Percentiles rank a stretch among this genome's conserved stretches.
These are phyloP conservation scores for Calameuta pallipes DNA, from an alignment of 2,888 invertebrate genomes.

Conservation along the genomic window DNA sequence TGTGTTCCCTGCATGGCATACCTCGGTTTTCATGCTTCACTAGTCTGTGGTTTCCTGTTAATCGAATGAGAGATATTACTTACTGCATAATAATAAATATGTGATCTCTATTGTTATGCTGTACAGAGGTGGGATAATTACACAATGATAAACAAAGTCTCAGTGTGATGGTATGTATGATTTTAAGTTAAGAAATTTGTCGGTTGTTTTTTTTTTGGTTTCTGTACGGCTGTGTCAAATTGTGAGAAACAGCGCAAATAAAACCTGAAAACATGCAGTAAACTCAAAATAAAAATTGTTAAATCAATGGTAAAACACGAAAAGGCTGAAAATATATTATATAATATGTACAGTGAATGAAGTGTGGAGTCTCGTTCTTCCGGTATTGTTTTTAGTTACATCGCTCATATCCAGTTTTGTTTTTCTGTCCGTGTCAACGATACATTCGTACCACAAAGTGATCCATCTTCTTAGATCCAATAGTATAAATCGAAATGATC, in stretches of 20 bases:
- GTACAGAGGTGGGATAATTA: conserved; percentile 41
- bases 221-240: conserved; percentile 32
- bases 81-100: conserved; percentile 51
- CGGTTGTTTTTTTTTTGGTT: neutral
- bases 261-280: conserved; percentile 63
- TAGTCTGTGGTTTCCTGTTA: conserved; percentile 63
- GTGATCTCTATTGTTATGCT: conserved; percentile 45
- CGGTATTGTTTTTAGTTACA: neutral
- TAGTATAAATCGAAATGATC: neutral
- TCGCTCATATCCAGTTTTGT: neutral
- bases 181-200: conserved; percentile 26
- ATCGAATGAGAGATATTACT: conserved; percentile 61
- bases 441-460: conserved; percentile 4
- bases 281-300: conserved; percentile 40
- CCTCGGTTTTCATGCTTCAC: conserved; percentile 65
- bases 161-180: neutral
- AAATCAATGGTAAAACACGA: conserved; percentile 23
- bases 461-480: neutral
- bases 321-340: conserved; percentile 24
- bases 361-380: neutral
- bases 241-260: conserved; percentile 46
- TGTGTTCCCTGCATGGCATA: conserved; percentile 64
- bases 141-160: conserved; percentile 40
- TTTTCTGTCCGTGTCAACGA: neutral
- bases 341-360: conserved; percentile 16